Percentiles rank a stretch among this genome's conserved stretches.
phyloP scores from a whole-genome alignment of 2,888 invertebrate genomes.

The Tenodera sinensis region DNA sequence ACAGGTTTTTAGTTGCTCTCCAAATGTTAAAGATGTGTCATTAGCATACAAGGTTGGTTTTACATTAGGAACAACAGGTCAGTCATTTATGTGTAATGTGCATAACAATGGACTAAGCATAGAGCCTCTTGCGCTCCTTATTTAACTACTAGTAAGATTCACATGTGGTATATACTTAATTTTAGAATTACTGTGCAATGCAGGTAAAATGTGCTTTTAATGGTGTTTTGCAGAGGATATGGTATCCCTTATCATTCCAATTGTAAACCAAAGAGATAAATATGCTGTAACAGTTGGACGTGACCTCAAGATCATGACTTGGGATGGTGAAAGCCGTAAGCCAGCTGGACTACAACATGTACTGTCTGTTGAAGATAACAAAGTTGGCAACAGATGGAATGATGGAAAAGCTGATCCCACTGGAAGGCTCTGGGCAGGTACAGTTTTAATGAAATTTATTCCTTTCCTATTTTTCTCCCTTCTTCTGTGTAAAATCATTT shows the following conservation, averaged over 20 bases:
- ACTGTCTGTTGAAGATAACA: constrained; percentile 51
- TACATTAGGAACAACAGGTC: too few species aligned
- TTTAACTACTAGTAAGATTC: too few species aligned
- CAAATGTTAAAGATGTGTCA: too few species aligned
- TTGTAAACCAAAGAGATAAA: background rate
- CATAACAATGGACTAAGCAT: too few species aligned
- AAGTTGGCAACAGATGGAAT: constrained; percentile 41
- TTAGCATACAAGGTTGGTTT: too few species aligned
- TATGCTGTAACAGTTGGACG: background rate
- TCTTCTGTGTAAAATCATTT: too few species aligned
- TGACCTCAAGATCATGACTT: constrained; percentile 48
- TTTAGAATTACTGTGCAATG: too few species aligned
- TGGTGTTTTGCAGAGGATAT: background rate
- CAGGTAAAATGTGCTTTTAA: too few species aligned
- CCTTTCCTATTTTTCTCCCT: background rate
- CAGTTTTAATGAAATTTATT: constrained; percentile 35
- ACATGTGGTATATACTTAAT: too few species aligned
- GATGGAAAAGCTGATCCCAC: constrained; percentile 53
- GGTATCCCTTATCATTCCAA: background rate
- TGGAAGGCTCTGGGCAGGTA: constrained; percentile 71
- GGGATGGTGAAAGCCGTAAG: constrained; percentile 57
- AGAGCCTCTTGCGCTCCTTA: too few species aligned
- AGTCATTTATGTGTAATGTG: too few species aligned
- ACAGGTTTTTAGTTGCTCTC: too few species aligned
- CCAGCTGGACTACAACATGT: constrained; percentile 50